These are phyloP conservation scores for Coturnix japonica DNA, from an alignment of 2,113 vertebrate genomes.

Conservation along the genomic window DNA sequence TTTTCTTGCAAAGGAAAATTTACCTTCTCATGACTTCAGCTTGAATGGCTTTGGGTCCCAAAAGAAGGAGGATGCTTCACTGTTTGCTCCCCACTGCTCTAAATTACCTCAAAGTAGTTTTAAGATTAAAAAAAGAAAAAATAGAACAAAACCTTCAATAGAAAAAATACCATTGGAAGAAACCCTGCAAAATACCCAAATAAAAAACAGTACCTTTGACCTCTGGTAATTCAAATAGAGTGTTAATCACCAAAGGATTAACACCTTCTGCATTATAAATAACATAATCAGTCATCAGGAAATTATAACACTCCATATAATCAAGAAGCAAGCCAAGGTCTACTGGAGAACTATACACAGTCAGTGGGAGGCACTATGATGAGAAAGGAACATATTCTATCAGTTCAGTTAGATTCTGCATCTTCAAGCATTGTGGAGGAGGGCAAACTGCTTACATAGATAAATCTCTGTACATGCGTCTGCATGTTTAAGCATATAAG, in stretches of 20 bases:
- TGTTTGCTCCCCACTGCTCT: background rate
- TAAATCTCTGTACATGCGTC: accelerated
- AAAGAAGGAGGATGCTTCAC: background rate
- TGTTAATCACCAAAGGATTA: constrained; percentile 64
- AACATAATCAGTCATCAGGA: constrained; percentile 51
- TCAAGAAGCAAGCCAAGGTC: background rate
- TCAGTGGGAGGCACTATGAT: background rate
- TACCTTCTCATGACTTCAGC: background rate
- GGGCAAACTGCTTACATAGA: background rate
- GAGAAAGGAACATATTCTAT: background rate
- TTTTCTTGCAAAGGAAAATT: background rate
- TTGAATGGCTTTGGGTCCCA: background rate
- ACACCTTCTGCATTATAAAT: constrained; percentile 49
- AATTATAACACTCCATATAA: constrained; percentile 50
- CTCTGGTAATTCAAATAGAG: constrained; percentile 29
- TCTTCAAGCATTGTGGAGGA: background rate
- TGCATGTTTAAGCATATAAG: accelerated
- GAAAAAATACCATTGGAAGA: background rate
- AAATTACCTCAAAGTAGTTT: background rate
- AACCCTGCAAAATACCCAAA: background rate
- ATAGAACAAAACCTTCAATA: background rate
- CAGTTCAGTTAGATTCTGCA: background rate
- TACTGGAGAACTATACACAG: background rate
- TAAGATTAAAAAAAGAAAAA: background rate
- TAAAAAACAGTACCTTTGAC: constrained; percentile 40